Evolutionary conservation across 2,797 vertebrate species (phyloP), one percentile per base, ranked within the genome.

Genomic region (Mus caroli): DNA sequence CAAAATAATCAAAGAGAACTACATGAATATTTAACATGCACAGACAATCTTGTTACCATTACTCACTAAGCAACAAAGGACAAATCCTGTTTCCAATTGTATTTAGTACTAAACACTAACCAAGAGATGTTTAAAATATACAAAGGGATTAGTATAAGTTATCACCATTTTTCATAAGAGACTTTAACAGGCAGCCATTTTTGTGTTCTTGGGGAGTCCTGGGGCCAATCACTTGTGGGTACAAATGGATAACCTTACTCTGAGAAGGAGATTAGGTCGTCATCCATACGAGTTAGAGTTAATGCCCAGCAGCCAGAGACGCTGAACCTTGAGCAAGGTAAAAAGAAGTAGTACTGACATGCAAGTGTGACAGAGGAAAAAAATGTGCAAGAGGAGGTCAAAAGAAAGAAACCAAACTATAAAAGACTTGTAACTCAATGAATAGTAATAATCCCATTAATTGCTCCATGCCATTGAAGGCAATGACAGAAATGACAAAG

Each of bases 351-450:
- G 0, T 28, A 62, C 50, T 13, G n/a, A 54, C 12, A 91, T 15
- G 24, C 50, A 40, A 31, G 40, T 90, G 86, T 69, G 3, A 78
- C 40, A 80, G 77, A 6, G 60, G 58, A 86, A 50, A 75, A 46
- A 58, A 80, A n/a, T 8, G 34, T 26, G 8, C 13, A 64, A 80
- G 28, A 22, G 22, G 64, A 91, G 69, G 11, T 14, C 34, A 43
- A 56, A 60, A 73, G n/a, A 91, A 92, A 37, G 62, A 88, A 92
- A 88, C 7, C 50, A 71, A 92, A 54, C 17, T 77, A 13, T 85
- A 62, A 92, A 56, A 92, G 86, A 92, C 91, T 54, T 40, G 14
- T 60, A 87, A 86, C 20, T 73, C 75, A 90, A 79, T 90, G 6
- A 77, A 58, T 3, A 86, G 12, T 91, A 91, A 40, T 28, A 50